Base-by-base conservation (phyloP, 2,888 invertebrate genomes). In the Ophion ventricosus region DNA sequence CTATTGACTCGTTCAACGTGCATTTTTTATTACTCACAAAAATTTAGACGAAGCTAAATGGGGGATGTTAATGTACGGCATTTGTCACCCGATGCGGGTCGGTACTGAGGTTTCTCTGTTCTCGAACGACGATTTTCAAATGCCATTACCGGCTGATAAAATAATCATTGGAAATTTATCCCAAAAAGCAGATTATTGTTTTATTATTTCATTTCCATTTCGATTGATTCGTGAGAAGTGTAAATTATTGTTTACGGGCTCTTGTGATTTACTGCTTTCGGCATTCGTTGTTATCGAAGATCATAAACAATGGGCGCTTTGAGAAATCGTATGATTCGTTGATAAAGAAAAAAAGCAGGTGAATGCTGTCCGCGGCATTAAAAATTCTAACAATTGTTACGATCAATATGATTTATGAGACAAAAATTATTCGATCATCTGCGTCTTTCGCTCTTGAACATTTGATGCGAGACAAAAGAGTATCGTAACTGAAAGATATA, bases 1-100 rank as follows among this genome's bases (percentile, higher is more conserved):
- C 90, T 91, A 91, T 89, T 90, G 88, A 91, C 89, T 90, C 86
- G 88, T 89, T 90, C 84, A 88, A 87, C 89, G 88, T 89, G 90
- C 89, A 90, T 90, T 90, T 91, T 88, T 85, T 56, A 81, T 88
- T 87, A 85, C 66, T 82, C 63, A 70, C 11, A 35, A 64, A 64
- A 54, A 64, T 70, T 35, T 23, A n/a, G 35, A 5, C 7, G 23
- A 63, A 67, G 17, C 40, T 57, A 78, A 63, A 64, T 25, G 17
- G 26, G 20, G 8, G 35, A 59, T 11, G n/a, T 26, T 11, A 20
- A 40, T 67, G 20, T 49, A 25, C 67, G 67, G 25, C 49, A 49
- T 43, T 67, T 43, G 49, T 43, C 17, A 43, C 49, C n/a, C 25
- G 25, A 43, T 17, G 23, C 67, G 23, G 43, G 43, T 25, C 43